Conservation (phyloP, 2,888 invertebrate genomes). For the Nipponacmea schrenckii region DNA sequence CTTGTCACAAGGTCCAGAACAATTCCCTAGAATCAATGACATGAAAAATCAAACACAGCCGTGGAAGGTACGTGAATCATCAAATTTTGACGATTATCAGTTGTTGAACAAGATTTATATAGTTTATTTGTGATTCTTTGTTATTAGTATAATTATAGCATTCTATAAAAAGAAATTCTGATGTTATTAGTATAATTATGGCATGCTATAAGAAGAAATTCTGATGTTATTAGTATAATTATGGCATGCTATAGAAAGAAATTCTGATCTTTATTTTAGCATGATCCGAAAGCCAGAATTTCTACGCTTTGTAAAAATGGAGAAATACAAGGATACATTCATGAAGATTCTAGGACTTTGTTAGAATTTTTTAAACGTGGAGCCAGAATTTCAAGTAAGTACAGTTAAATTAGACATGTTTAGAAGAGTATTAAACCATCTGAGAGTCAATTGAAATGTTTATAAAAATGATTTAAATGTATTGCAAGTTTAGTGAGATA, state of each 20-base stretch:
- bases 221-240: no score
- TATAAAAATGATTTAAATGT: background rate
- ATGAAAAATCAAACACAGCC: constrained; percentile 76
- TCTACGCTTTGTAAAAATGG: constrained; percentile 50
- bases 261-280: constrained; percentile 42
- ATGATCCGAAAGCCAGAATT: constrained; percentile 46
- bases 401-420: background rate
- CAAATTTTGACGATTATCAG: no score
- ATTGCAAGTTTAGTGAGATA: background rate
- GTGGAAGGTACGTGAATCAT: background rate
- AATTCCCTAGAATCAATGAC: constrained; percentile 84
- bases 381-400: constrained; percentile 55
- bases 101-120: no score
- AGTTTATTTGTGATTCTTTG: no score
- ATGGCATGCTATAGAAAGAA: no score
- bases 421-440: background rate
- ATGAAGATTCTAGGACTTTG: constrained; percentile 50
- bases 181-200: no score
- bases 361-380: constrained; percentile 51
- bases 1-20: constrained; percentile 81
- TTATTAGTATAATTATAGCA: no score
- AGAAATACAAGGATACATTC: constrained; percentile 42
- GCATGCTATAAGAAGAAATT: no score
- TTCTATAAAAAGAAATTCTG: no score
- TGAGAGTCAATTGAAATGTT: background rate